A percentile compares a stretch with the other conserved stretches of the same genome.
phyloP scores from a whole-genome alignment of 2,888 invertebrate species.

The Xiphydria camelus region DNA sequence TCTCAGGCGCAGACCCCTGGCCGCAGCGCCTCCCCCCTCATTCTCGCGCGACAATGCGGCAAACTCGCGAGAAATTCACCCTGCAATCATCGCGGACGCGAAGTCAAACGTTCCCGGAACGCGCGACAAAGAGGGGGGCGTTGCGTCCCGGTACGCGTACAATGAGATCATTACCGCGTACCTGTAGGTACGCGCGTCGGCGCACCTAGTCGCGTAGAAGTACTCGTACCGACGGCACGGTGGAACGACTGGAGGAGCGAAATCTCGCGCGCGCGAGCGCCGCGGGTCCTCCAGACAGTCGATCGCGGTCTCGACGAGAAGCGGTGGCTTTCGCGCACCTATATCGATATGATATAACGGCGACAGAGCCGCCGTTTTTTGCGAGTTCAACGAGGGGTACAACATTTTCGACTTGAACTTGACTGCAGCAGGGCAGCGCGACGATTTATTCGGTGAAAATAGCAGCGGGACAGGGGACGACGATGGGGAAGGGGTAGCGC shows the following conservation, averaged over 20 bases:
- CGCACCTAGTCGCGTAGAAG: no score
- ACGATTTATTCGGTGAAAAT: background rate
- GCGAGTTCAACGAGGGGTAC: background rate
- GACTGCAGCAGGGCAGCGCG: background rate
- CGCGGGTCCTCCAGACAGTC: no score
- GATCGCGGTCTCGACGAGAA: no score
- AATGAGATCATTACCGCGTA: slow-evolving; percentile 34
- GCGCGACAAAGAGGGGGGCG: slow-evolving; percentile 37
- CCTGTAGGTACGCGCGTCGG: no score
- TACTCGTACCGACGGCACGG: no score
- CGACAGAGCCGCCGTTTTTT: no score
- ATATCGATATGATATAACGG: no score
- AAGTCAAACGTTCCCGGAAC: slow-evolving; percentile 54
- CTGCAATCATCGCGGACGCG: slow-evolving; percentile 52
- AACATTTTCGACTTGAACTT: background rate
- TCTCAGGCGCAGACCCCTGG: slow-evolving; percentile 42
- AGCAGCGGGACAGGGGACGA: no score
- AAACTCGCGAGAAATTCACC: slow-evolving; percentile 57
- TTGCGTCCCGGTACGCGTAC: slow-evolving; percentile 23
- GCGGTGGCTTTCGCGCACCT: no score
- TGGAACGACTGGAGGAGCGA: no score
- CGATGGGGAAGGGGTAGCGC: slow-evolving; percentile 31
- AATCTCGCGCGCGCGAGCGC: slow-evolving; percentile 14
- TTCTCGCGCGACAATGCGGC: slow-evolving; percentile 52
- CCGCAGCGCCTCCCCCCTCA: slow-evolving; percentile 54